These are phyloP conservation scores for Pinctada fucata DNA, from an alignment of 2,888 invertebrate genomes.

Conservation along the genomic window DNA sequence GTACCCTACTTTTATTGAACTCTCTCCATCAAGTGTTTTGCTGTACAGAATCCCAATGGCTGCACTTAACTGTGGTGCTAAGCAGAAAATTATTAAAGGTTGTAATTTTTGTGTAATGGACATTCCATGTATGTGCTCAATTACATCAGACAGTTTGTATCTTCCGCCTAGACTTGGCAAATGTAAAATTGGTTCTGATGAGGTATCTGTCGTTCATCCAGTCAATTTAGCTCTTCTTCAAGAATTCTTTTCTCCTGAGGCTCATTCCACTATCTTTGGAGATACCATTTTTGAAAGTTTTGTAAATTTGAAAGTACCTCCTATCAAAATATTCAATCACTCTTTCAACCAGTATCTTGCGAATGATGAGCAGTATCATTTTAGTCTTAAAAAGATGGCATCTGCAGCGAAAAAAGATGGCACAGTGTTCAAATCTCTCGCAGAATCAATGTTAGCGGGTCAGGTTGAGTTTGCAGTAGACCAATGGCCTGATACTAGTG, in stretches of 20 bases:
- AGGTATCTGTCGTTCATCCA: conserved; percentile 12
- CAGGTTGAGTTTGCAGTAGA: conserved; percentile 14
- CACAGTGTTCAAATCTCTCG: conserved; percentile 9
- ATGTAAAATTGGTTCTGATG: conserved; percentile 14
- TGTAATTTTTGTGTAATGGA: conserved; percentile 22
- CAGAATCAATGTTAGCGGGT: no score
- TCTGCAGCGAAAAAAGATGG: not conserved
- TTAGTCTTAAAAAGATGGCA: conserved; percentile 21
- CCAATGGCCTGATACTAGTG: conserved; percentile 14
- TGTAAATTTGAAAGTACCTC: conserved; percentile 4
- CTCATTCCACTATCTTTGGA: not conserved
- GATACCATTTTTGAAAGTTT: conserved; percentile 5
- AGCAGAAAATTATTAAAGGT: conserved; percentile 20
- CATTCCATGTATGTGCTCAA: conserved; percentile 21
- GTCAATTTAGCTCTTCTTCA: conserved; percentile 26
- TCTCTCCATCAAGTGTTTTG: conserved; percentile 13
- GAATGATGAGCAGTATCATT: conserved; percentile 18
- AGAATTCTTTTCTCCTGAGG: conserved; percentile 9
- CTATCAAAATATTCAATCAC: conserved; percentile 20
- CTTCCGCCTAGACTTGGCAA: conserved; percentile 11
- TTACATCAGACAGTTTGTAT: conserved; percentile 9
- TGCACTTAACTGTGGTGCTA: conserved; percentile 13
- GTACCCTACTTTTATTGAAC: not conserved
- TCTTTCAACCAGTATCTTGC: conserved; percentile 8
- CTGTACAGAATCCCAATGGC: conserved; percentile 13